Evolutionary conservation across 2,888 invertebrate species (phyloP).

Genomic region (Melipona beecheii): DNA sequence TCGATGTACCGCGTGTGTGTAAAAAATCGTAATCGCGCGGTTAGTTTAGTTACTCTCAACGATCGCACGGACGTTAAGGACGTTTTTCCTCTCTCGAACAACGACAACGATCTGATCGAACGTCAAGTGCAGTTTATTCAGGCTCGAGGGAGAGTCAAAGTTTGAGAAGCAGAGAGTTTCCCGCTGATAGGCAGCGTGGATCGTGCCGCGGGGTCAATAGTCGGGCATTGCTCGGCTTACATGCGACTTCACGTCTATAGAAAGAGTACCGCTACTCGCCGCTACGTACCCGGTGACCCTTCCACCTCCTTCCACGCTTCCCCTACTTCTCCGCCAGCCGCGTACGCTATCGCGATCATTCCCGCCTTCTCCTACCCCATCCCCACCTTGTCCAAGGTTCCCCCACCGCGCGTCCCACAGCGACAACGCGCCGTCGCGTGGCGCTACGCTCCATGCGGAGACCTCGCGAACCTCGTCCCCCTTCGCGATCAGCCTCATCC

Average conservation of each 20-base stretch:
- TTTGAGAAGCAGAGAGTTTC: conserved; percentile 16
- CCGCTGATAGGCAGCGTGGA: conserved; percentile 49
- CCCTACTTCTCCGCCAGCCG: conserved; percentile 40
- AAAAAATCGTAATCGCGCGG: background rate
- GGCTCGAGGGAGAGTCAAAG: background rate
- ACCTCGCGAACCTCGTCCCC: conserved; percentile 81
- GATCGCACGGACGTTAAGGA: background rate
- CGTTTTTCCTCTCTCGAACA: too few species aligned
- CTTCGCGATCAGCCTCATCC: conserved; percentile 46
- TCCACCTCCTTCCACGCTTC: conserved; percentile 60
- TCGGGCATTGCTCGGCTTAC: conserved; percentile 80
- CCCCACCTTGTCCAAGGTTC: conserved; percentile 39
- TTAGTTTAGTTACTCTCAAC: background rate
- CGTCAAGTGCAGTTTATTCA: background rate
- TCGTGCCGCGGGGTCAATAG: conserved; percentile 80
- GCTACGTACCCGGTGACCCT: conserved; percentile 77
- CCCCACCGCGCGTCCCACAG: conserved; percentile 28
- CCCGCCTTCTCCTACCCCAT: conserved; percentile 59
- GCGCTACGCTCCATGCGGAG: conserved; percentile 81
- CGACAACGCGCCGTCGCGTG: conserved; percentile 77
- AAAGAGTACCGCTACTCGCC: conserved; percentile 83
- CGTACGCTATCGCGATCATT: conserved; percentile 44
- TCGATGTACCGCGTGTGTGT: background rate
- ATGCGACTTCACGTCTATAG: conserved; percentile 76
- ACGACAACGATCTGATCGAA: background rate